Percentiles rank a stretch among this genome's conserved stretches.
These are phyloP conservation scores for Peromyscus melanophrys DNA, from an alignment of 2,797 vertebrate genomes.

Conservation along the genomic window DNA sequence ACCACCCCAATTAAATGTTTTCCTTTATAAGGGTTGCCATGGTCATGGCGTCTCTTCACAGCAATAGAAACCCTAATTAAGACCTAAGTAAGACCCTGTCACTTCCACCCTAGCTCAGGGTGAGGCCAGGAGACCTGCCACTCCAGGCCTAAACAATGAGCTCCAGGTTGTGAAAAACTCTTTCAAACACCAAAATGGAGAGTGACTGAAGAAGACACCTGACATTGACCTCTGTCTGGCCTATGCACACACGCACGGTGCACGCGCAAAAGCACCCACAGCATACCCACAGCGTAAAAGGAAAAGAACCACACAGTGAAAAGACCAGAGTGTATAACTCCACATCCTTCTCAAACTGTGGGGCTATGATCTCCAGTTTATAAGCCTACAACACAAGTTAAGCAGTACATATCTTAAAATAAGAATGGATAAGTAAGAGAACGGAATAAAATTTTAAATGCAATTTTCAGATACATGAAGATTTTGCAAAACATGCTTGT, in stretches of 20 bases:
- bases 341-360: neutral
- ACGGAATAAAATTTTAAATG: neutral
- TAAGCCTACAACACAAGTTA: neutral
- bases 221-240: too few species aligned
- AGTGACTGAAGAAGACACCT: neutral
- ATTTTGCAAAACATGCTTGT: slow-evolving; percentile 18
- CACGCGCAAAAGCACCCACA: neutral
- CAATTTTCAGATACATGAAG: slow-evolving; percentile 13
- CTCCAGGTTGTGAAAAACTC: neutral
- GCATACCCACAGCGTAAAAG: neutral
- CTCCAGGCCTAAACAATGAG: neutral
- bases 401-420: neutral
- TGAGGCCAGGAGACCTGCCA: neutral
- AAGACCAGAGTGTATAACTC: neutral
- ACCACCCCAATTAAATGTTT: neutral
- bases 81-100: neutral
- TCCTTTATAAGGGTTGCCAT: neutral
- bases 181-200: neutral
- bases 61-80: neutral
- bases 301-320: neutral
- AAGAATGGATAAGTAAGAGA: slow-evolving; percentile 16
- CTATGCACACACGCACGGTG: neutral
- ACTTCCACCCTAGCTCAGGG: neutral
- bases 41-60: neutral
- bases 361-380: neutral